A percentile compares a stretch with the other conserved stretches of the same genome.
These are phyloP conservation scores for Whitmania pigra DNA, from an alignment of 1,140 invertebrate genomes.

Conservation along the genomic window DNA sequence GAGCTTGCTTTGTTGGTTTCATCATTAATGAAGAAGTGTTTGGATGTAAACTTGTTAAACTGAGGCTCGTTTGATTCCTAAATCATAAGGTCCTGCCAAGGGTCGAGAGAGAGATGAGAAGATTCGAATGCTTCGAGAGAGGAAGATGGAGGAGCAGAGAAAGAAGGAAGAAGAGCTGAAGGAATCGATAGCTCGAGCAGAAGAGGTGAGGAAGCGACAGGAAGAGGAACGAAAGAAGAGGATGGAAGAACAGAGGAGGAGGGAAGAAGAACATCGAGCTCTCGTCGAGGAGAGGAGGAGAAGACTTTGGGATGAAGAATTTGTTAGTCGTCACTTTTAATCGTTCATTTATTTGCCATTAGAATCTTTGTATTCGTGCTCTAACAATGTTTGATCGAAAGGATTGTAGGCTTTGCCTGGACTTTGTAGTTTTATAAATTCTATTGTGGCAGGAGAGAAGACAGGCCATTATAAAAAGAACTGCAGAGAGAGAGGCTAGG, in stretches of 20 bases:
- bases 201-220: conserved; percentile 16
- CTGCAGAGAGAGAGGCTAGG: conserved; percentile 14
- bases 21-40: too few species aligned
- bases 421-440: too few species aligned
- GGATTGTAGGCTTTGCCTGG: too few species aligned
- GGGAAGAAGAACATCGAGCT: conserved; percentile 13
- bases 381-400: too few species aligned
- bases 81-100: conserved; percentile 3
- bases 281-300: conserved; percentile 17
- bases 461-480: conserved; percentile 16
- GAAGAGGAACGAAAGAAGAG: conserved; percentile 19
- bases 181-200: conserved; percentile 3
- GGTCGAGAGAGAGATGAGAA: conserved; percentile 16
- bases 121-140: conserved; percentile 2
- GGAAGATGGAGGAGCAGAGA: conserved; percentile 7
- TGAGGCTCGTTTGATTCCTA: too few species aligned
- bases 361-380: too few species aligned
- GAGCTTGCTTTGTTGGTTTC: too few species aligned
- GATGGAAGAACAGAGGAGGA: conserved; percentile 16
- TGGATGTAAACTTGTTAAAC: too few species aligned
- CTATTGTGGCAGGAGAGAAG: conserved; percentile 9
- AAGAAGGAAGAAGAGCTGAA: conserved; percentile 13
- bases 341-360: too few species aligned
- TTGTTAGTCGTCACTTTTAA: background rate
- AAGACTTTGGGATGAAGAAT: conserved; percentile 17